phyloP scores from a whole-genome alignment of 2,113 vertebrate species.

The Agelaius phoeniceus region DNA sequence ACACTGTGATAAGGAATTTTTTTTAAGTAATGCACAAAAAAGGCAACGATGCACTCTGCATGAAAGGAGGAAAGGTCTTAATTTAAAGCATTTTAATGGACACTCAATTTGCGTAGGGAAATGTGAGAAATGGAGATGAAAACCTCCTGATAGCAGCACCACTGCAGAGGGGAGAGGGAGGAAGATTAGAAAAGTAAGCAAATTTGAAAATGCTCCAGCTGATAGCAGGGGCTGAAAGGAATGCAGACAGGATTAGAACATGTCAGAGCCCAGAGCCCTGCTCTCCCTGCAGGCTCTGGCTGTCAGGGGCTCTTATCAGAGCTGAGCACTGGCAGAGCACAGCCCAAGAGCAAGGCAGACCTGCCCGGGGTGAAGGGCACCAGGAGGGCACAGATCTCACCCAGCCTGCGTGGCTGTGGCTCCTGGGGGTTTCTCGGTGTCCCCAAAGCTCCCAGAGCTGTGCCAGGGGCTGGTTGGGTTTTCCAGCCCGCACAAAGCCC shows the following conservation, averaged over 20 bases:
- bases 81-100: conserved; percentile 69
- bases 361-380: background rate
- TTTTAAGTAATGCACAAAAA: conserved; percentile 23
- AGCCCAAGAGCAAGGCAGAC: background rate
- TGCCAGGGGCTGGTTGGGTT: background rate
- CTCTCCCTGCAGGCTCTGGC: background rate
- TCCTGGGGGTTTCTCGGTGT: background rate
- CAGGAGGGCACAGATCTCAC: background rate
- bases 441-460: background rate
- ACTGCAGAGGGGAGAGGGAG: background rate
- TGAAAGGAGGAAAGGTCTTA: conserved; percentile 63
- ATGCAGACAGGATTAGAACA: background rate
- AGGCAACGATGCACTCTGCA: conserved; percentile 21
- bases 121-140: conserved; percentile 43
- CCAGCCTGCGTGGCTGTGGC: rapidly evolving
- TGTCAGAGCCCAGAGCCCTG: background rate
- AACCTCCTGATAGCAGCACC: background rate
- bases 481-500: rapidly evolving
- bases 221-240: background rate
- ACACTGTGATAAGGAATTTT: conserved; percentile 69
- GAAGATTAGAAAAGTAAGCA: conserved; percentile 29
- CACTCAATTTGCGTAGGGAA: conserved; percentile 32
- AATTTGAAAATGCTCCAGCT: conserved; percentile 22
- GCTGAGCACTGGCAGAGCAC: background rate
- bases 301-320: background rate